Base-by-base conservation (phyloP, 2,888 invertebrate species). In the Orthosia gothica region DNA sequence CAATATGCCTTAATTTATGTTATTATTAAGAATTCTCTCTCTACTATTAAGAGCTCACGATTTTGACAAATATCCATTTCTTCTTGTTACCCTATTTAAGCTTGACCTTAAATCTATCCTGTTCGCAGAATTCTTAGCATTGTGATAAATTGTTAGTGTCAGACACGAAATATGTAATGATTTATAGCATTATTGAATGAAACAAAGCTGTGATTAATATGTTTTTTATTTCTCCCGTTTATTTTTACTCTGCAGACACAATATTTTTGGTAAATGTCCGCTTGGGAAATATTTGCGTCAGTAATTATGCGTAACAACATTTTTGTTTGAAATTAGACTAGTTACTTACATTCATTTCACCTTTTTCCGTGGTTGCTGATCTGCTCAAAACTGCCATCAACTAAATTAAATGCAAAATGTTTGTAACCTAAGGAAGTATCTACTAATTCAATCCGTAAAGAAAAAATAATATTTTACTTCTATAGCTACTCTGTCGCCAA, bases 191-290 rank as follows among this genome's bases (percentile, higher is more conserved):
- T 86, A 88, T 87, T 88, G 76, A 88, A 89, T 82, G 84, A 91
- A 94, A 92, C 91, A 91, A 91, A 93, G 90, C 91, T 93, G 92
- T 93, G 90, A 92, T 92, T 89, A 82, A 68, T 61, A 32, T 63
- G 73, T 52, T 1, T 84, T 81, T 86, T 77, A 88, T 79, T 80
- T 75, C 9, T 49, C 45, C 69, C 76, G 2, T 65, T 67, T 65
- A 71, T 52, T 74, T 75, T 84, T 68, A 75, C 26, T 12, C 13
- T 13, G 5, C 58, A 63, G 72, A 64, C 68, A 74, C 20, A 77
- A 81, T 74, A 75, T 54, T 63, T 32, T 13, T 59, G 47, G 45
- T 45, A 23, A 26, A 72, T 69, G 47, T 50, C 40, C 32, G 50
- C 12, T 69, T 73, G 49, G 32, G 45, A 55, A 45, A 40, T 58